phyloP scores from a whole-genome alignment of 2,113 vertebrate species.

The Sylvilagus bachmani region DNA sequence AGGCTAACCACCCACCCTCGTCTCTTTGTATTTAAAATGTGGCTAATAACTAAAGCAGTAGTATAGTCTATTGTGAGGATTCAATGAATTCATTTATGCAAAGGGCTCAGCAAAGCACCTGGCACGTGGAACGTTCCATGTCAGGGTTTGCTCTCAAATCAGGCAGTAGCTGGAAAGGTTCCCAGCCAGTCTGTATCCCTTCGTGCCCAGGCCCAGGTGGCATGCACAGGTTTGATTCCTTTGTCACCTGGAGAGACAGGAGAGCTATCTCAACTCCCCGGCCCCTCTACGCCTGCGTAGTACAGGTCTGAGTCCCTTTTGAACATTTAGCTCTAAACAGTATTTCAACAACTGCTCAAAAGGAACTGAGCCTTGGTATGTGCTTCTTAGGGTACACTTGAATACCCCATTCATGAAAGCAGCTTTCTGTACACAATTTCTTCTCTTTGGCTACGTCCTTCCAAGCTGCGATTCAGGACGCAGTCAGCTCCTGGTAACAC shows the following conservation, averaged over 20 bases:
- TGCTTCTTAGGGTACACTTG: neutral
- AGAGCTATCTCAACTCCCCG: neutral
- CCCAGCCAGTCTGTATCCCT: neutral
- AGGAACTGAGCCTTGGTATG: neutral
- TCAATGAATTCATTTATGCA: neutral
- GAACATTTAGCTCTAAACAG: neutral
- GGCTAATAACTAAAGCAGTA: neutral
- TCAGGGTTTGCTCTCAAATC: neutral
- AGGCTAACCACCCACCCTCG: neutral
- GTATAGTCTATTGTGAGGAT: neutral
- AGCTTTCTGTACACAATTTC: neutral
- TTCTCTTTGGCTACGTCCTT: neutral
- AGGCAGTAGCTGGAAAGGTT: neutral
- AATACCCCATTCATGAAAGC: neutral
- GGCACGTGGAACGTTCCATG: neutral
- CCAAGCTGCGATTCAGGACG: neutral
- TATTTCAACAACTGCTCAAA: neutral
- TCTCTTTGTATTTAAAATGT: neutral
- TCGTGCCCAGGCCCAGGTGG: neutral
- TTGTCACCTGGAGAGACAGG: neutral
- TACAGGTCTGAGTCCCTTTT: neutral
- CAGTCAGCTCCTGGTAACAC: neutral
- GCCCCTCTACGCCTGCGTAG: neutral
- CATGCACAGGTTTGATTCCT: neutral
- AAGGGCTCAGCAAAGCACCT: neutral